Conservation (phyloP, 1,140 invertebrate species). For the Arion vulgaris region DNA sequence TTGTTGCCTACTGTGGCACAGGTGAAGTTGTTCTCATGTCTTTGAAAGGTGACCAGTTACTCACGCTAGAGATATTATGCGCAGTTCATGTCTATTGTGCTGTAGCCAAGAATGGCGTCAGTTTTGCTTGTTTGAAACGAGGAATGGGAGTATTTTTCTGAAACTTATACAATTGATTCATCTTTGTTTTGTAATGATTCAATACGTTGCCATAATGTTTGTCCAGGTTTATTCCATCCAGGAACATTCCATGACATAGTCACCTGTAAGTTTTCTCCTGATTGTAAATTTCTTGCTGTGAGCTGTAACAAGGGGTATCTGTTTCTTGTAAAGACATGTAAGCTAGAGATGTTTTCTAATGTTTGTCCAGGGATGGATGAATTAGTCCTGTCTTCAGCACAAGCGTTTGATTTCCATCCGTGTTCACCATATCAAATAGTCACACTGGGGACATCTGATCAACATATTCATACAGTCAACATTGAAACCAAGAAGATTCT, state of each 20-base stretch:
- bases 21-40: slow-evolving; percentile 39
- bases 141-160: slow-evolving; percentile 44
- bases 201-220: slow-evolving; percentile 43
- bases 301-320: slow-evolving; percentile 45
- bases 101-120: slow-evolving; percentile 53
- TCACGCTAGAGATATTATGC: slow-evolving; percentile 38
- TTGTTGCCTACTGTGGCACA: slow-evolving; percentile 45
- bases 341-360: slow-evolving; percentile 33
- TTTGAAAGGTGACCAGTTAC: slow-evolving; percentile 20
- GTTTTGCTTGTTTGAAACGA: slow-evolving; percentile 48
- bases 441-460: slow-evolving; percentile 45
- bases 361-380: slow-evolving; percentile 43
- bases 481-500: slow-evolving; percentile 34
- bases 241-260: slow-evolving; percentile 47
- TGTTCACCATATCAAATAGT: slow-evolving; percentile 42
- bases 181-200: slow-evolving; percentile 4
- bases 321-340: slow-evolving; percentile 42
- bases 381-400: slow-evolving; percentile 40
- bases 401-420: slow-evolving; percentile 58
- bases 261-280: slow-evolving; percentile 59
- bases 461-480: slow-evolving; percentile 46
- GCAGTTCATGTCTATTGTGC: slow-evolving; percentile 49
- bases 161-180: slow-evolving; percentile 33
- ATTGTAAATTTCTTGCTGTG: slow-evolving; percentile 51
- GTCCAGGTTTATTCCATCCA: slow-evolving; percentile 43